phyloP scores from a whole-genome alignment of 1,140 invertebrate species.

The Calephelis nemesis region DNA sequence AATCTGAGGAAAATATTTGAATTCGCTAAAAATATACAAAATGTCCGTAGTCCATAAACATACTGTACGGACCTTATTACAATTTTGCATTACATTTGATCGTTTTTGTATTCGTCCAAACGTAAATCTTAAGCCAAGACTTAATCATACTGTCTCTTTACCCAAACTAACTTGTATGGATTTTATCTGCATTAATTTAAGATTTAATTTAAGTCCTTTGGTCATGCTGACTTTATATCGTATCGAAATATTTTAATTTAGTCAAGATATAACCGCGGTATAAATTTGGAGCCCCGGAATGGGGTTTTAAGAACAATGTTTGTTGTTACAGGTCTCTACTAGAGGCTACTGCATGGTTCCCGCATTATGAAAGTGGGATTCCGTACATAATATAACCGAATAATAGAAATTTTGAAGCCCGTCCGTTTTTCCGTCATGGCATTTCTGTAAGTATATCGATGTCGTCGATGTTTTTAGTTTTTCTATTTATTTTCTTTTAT shows the following conservation, averaged over 20 bases:
- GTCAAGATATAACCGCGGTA: background rate
- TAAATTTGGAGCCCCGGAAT: conserved; percentile 30
- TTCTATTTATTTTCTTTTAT: conserved; percentile 59
- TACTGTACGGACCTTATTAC: too few species aligned
- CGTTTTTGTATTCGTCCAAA: too few species aligned
- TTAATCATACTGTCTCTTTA: too few species aligned
- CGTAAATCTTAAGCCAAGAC: too few species aligned
- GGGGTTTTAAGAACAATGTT: conserved; percentile 57
- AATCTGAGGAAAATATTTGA: background rate
- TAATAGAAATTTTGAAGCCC: conserved; percentile 57
- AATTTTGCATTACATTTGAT: too few species aligned
- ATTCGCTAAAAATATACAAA: too few species aligned
- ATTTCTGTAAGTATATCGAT: conserved; percentile 69
- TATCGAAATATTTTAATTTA: background rate
- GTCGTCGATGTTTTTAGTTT: conserved; percentile 70
- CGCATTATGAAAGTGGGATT: conserved; percentile 70
- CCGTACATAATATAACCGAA: conserved; percentile 56
- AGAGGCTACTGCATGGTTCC: conserved; percentile 42
- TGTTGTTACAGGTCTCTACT: conserved; percentile 70
- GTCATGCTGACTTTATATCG: too few species aligned
- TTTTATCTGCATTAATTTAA: too few species aligned
- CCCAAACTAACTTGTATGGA: too few species aligned
- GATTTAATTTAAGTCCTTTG: too few species aligned
- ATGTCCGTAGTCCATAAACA: too few species aligned
- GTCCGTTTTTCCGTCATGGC: conserved; percentile 56